A percentile compares a stretch with the other conserved stretches of the same genome.
Evolutionary conservation across 1,140 invertebrate genomes (phyloP).

Genomic region (Hormaphis cornu): DNA sequence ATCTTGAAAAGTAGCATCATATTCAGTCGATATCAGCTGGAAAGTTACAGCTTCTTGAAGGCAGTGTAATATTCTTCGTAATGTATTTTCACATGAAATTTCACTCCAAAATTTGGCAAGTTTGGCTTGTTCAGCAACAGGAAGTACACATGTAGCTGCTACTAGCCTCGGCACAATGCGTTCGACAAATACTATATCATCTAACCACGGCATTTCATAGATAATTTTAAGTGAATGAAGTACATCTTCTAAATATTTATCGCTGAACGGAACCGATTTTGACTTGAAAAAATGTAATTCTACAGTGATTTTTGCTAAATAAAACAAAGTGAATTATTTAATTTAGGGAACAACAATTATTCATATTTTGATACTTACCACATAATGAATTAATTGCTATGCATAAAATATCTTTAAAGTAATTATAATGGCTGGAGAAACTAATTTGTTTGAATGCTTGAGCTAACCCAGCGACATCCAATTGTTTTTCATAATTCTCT

Average conservation of each 20-base stretch:
- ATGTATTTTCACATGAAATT: conserved; percentile 43
- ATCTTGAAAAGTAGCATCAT: conserved; percentile 69
- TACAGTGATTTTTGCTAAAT: conserved; percentile 17
- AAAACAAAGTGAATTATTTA: background rate
- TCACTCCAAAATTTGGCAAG: conserved; percentile 69
- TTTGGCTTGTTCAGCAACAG: conserved; percentile 66
- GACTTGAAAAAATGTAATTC: conserved; percentile 27
- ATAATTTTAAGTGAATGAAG: conserved; percentile 76
- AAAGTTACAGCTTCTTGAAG: conserved; percentile 80
- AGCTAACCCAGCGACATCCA: conserved; percentile 54
- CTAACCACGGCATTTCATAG: conserved; percentile 76
- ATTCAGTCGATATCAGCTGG: conserved; percentile 64
- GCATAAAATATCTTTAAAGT: conserved; percentile 63
- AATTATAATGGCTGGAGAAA: conserved; percentile 41
- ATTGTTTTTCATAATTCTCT: conserved; percentile 32
- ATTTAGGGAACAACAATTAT: background rate
- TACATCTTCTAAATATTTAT: conserved; percentile 43
- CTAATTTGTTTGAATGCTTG: conserved; percentile 54
- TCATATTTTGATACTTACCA: conserved; percentile 39
- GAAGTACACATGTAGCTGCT: conserved; percentile 61
- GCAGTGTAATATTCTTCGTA: conserved; percentile 64
- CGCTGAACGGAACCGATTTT: conserved; percentile 13
- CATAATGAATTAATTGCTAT: conserved; percentile 66
- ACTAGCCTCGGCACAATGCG: conserved; percentile 52
- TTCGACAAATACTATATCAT: conserved; percentile 40